Base-by-base conservation (phyloP, 1,140 invertebrate genomes). In the Pentalonia nigronervosa region DNA sequence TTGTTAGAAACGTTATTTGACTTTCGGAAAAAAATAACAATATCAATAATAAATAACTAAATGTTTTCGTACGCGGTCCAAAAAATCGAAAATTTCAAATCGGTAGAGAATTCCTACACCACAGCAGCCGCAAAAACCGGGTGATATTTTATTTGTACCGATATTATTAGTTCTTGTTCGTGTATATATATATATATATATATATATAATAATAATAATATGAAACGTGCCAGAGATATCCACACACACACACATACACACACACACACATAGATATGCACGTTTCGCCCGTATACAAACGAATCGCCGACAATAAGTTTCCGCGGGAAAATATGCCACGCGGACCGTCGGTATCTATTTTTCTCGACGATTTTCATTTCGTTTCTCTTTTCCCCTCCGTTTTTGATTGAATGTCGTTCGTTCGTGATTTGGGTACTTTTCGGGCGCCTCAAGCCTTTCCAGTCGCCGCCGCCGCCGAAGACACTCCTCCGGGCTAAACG, bases 271-370 rank as follows among this genome's bases (percentile, higher is more conserved):
- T 1, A 84, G 30, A 84, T 11, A 41, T 41, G 23, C 36, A 41
- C 34, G 83, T 50, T 50, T 53, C 20, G 48, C 4, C 20, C 88
- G 87, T 41, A 45, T 67, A 30, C 41, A 47, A 81, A 92, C 76
- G 67, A 92, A 92, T 92, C 47, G 47, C 47, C 11, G 76, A 92
- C 91, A 83, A 92, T 92, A 83, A 50, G 91, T 92, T 92, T 81
- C 23, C 17, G 36, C 91, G 25, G n/a, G 41, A 91, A 91, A 91
- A 83, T 48, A 81, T 91, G 41, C 67, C 60, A 50, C 48, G 48
- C n/a, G 87, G 86, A 88, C 45, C 87, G 21, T 30, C 47, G 17
- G 17, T 48, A 47, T 91, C 47, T 84, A 83, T 48, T 76, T 91
- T 47, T 48, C n/a, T 53, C 30, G 25, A 34, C 20, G 47, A 36